A percentile compares a stretch with the other conserved stretches of the same genome.
These are phyloP conservation scores for Megalops cyprinoides DNA, from an alignment of 2,797 vertebrate genomes.

Conservation along the genomic window DNA sequence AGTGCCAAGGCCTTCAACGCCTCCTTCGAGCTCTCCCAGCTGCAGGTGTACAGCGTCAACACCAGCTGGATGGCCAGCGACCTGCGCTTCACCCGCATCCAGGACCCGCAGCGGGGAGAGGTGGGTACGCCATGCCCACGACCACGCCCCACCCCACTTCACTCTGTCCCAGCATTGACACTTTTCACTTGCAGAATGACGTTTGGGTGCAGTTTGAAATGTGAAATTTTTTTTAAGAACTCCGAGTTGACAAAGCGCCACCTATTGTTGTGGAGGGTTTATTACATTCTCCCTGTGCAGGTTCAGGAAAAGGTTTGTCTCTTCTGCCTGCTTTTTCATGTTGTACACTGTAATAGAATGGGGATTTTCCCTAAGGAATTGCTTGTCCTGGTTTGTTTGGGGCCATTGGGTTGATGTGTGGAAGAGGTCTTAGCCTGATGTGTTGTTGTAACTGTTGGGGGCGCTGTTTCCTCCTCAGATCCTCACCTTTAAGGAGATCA, in stretches of 20 bases:
- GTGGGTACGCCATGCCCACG: too few species aligned
- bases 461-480: slow-evolving; percentile 71
- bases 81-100: slow-evolving; percentile 91
- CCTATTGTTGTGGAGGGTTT: too few species aligned
- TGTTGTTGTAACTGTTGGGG: background rate
- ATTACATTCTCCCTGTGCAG: background rate
- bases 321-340: background rate
- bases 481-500: slow-evolving; percentile 98
- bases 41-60: slow-evolving; percentile 97
- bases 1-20: slow-evolving; percentile 98
- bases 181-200: too few species aligned
- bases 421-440: background rate
- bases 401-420: background rate
- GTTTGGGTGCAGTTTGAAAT: too few species aligned
- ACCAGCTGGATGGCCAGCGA: slow-evolving; percentile 90
- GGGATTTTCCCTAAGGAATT: background rate
- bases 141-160: too few species aligned
- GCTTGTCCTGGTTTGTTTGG: background rate
- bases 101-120: slow-evolving; percentile 91
- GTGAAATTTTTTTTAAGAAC: too few species aligned
- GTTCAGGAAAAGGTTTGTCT: background rate
- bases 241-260: too few species aligned
- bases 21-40: slow-evolving; percentile 96
- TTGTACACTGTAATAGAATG: background rate
- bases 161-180: too few species aligned